Evolutionary conservation across 2,113 vertebrate genomes (phyloP).

Genomic region (Phrynosoma blainvillii): DNA sequence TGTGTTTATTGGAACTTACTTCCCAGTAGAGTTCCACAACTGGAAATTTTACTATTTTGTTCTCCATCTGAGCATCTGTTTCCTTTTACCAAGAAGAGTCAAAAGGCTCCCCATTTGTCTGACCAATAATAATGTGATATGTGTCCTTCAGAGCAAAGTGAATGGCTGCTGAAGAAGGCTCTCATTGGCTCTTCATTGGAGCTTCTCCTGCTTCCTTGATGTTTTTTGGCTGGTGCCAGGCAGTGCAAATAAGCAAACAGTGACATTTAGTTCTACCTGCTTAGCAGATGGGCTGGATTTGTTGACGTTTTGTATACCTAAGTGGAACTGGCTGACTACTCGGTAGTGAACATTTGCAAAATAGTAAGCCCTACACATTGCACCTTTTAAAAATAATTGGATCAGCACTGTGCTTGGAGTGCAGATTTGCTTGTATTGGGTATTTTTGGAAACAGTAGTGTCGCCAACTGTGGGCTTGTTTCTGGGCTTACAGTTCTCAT

Average conservation of each 20-base stretch:
- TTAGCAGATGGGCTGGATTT: slow-evolving; percentile 23
- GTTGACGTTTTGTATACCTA: neutral
- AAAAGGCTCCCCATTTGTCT: neutral
- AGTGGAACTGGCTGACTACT: neutral
- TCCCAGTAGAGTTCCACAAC: neutral
- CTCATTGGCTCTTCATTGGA: fast-evolving
- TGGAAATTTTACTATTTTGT: neutral
- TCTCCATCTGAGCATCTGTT: too few relatives aligned
- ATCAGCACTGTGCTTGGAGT: neutral
- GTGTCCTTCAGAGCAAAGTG: neutral
- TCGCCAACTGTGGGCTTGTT: neutral
- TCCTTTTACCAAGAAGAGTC: neutral
- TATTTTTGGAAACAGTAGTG: neutral
- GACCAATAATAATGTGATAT: fast-evolving
- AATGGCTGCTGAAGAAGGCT: too few relatives aligned
- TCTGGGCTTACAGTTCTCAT: neutral
- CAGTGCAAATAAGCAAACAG: neutral
- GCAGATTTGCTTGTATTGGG: neutral
- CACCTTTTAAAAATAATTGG: neutral
- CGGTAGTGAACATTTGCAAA: neutral
- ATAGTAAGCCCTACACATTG: neutral
- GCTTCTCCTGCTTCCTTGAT: neutral
- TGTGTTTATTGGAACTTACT: neutral
- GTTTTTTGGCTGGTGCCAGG: slow-evolving; percentile 41
- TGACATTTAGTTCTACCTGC: slow-evolving; percentile 31